A percentile compares a stretch with the other conserved stretches of the same genome.
Conservation (phyloP, 2,113 vertebrate genomes). For the Psettodes erumei region DNA sequence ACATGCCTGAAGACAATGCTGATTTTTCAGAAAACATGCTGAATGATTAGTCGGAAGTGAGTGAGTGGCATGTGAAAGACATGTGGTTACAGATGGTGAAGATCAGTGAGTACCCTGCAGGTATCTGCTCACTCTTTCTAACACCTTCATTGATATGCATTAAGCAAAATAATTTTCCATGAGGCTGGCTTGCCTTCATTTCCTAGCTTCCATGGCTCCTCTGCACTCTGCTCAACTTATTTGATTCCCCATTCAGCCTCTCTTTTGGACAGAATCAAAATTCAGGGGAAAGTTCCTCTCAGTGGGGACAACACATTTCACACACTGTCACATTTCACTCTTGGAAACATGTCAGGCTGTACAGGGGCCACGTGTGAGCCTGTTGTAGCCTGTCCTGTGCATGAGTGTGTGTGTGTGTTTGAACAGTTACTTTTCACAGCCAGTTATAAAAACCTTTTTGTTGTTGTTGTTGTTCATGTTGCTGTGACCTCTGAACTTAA, state of each 20-base stretch:
- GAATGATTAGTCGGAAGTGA: slow-evolving; percentile 1
- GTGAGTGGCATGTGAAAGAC: background rate
- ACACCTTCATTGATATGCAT: too few species aligned
- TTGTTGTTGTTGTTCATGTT: background rate
- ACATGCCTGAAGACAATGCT: slow-evolving; percentile 24
- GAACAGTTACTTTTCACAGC: background rate
- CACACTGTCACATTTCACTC: slow-evolving; percentile 24
- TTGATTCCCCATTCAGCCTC: background rate
- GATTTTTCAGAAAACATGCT: background rate
- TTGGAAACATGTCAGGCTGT: background rate
- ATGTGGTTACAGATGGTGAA: background rate
- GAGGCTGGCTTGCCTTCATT: background rate
- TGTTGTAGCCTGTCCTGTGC: too few species aligned
- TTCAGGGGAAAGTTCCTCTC: slow-evolving; percentile 1
- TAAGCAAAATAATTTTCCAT: too few species aligned
- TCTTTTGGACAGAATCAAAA: slow-evolving; percentile 6
- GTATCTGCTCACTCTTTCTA: background rate
- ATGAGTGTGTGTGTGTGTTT: background rate
- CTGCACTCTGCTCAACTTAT: slow-evolving; percentile 11
- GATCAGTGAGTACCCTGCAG: background rate
- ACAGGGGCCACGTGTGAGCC: background rate
- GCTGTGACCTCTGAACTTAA: slow-evolving; percentile 3
- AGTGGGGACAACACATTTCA: background rate
- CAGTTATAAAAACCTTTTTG: background rate
- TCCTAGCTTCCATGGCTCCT: background rate